Percentiles rank a stretch among this genome's conserved stretches.
phyloP scores from a whole-genome alignment of 2,113 vertebrate genomes.

The Thalassarche chlororhynchos region DNA sequence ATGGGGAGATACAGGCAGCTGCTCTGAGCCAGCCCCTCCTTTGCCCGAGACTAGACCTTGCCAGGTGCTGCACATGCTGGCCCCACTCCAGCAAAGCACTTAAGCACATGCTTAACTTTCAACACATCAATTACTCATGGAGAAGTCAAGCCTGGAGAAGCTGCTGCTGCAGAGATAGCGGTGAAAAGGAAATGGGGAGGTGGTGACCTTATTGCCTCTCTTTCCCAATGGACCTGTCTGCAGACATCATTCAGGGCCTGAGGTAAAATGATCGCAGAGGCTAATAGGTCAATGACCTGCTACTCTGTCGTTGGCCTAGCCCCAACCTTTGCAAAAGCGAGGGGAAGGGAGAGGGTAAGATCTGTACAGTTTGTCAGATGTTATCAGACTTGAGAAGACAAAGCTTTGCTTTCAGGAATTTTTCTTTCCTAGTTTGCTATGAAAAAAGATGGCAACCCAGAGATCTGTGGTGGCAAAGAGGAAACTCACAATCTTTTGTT shows the following conservation, averaged over 20 bases:
- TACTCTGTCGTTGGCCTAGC: not conserved
- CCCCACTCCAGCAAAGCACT: constrained; percentile 49
- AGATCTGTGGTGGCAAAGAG: not conserved
- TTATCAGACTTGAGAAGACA: constrained; percentile 29
- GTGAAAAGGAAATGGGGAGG: constrained; percentile 54
- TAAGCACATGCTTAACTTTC: constrained; percentile 59
- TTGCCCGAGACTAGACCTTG: not conserved
- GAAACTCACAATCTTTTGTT: not conserved
- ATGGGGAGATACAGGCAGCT: not conserved
- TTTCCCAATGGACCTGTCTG: constrained; percentile 38
- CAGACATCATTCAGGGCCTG: not conserved
- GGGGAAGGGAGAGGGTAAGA: not conserved
- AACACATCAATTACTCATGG: constrained; percentile 48
- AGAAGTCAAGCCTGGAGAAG: constrained; percentile 40
- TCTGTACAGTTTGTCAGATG: constrained; percentile 47
- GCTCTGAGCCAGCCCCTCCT: not conserved
- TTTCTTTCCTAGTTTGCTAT: not conserved
- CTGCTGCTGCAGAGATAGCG: constrained; percentile 1
- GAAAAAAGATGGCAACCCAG: not conserved
- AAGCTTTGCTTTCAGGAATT: constrained; percentile 27
- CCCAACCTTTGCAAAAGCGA: not conserved
- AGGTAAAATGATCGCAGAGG: not conserved
- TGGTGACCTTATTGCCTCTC: constrained; percentile 48
- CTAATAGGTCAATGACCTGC: constrained; percentile 50
- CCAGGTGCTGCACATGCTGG: constrained; percentile 25